Evolutionary conservation across 1,140 invertebrate species (phyloP).

Genomic region (Plodia interpunctella): DNA sequence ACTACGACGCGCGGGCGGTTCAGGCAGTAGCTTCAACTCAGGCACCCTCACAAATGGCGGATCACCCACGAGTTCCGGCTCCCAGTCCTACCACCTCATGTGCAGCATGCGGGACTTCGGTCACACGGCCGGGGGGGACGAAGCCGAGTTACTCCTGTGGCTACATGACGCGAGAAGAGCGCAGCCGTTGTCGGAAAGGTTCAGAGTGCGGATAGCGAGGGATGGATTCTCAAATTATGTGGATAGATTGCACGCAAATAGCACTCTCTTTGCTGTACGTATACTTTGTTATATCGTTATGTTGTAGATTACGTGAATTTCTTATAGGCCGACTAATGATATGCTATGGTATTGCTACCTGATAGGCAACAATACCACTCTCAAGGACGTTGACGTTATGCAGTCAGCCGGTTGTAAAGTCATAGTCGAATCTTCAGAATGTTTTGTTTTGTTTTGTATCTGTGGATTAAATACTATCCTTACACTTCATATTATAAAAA

Average conservation of each 20-base stretch:
- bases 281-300: background rate
- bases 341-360: too few relatives aligned
- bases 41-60: constrained; percentile 46
- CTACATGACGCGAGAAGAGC: constrained; percentile 87
- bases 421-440: too few relatives aligned
- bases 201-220: constrained; percentile 91
- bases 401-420: too few relatives aligned
- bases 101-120: constrained; percentile 93
- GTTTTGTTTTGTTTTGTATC: too few relatives aligned
- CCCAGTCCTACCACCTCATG: constrained; percentile 88
- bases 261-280: constrained; percentile 91
- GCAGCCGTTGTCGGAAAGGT: constrained; percentile 89
- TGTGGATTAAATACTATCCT: too few relatives aligned
- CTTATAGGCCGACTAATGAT: too few relatives aligned
- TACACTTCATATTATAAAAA: too few relatives aligned
- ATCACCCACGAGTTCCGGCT: constrained; percentile 33
- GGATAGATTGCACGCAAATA: constrained; percentile 91
- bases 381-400: too few relatives aligned
- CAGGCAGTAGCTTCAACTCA: constrained; percentile 67
- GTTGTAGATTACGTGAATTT: too few relatives aligned
- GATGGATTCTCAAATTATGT: constrained; percentile 94
- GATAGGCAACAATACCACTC: too few relatives aligned
- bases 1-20: constrained; percentile 76
- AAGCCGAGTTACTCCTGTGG: constrained; percentile 92
- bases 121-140: constrained; percentile 89